Conservation (phyloP, 2,113 vertebrate species). For the Chunga burmeisteri region DNA sequence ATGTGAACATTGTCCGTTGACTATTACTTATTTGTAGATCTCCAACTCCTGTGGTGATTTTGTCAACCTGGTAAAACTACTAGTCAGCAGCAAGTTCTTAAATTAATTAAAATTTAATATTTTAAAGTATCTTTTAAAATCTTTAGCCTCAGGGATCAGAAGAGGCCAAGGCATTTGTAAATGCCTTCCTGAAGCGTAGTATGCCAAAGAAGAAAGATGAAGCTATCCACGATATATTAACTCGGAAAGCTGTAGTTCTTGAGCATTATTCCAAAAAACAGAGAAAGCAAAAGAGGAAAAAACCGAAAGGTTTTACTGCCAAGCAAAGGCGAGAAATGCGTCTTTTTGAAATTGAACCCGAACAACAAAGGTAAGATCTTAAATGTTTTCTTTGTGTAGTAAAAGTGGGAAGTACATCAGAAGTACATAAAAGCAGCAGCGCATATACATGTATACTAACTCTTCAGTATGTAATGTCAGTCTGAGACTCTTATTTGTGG, state of each 20-base stretch:
- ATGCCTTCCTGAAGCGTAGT: constrained; percentile 81
- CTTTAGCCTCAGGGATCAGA: constrained; percentile 53
- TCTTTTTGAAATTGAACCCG: constrained; percentile 83
- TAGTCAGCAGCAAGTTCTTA: not conserved
- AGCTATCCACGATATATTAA: constrained; percentile 61
- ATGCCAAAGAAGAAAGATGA: constrained; percentile 7
- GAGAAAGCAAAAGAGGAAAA: constrained; percentile 63
- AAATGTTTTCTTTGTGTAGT: not conserved
- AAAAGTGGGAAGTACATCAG: not conserved
- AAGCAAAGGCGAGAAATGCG: constrained; percentile 76
- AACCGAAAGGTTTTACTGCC: constrained; percentile 78
- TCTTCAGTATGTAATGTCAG: not conserved
- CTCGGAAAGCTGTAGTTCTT: constrained; percentile 83
- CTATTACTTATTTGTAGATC: accelerated
- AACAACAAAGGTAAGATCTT: constrained; percentile 80
- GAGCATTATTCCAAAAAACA: constrained; percentile 66
- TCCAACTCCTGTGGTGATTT: accelerated
- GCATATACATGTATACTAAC: accelerated
- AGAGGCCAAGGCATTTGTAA: constrained; percentile 77
- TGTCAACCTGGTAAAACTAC: too few species aligned
- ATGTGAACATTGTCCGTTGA: not conserved
- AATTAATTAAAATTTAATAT: accelerated
- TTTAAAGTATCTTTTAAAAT: not conserved
- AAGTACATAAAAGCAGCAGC: not conserved
- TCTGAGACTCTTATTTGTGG: not conserved